Evolutionary conservation across 2,797 vertebrate genomes (phyloP), one percentile per base, ranked within the genome.

Genomic region (Luscinia luscinia): DNA sequence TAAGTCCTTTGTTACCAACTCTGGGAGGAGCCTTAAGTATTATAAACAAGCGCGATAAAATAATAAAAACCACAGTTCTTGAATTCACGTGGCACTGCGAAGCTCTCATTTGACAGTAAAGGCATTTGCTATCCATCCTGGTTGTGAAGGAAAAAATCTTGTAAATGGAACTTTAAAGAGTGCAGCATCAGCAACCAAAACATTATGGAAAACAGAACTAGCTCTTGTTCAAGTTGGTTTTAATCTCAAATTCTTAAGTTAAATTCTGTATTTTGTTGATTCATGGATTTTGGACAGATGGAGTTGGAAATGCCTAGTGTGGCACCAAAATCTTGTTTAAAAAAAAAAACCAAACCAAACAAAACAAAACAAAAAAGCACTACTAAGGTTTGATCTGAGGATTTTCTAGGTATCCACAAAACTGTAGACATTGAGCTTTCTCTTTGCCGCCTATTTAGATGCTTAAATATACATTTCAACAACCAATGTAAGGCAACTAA

Each of bases 1-100:
- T 84, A 92, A 95, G 73, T 64, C 74, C 72, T 69, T 79, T 74
- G 57, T 94, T 87, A 89, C 69, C 22, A 91, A 4, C 23, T 69
- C 58, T 81, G 69, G 84, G 87, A 92, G 79, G 79, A 85, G 36
- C 46, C 38, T 84, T 64, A 64, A 85, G 54, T 78, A 72, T 64
- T 92, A 64, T 74, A 86, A 93, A 87, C 59, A 93, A 91, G 49
- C 77, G 73, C 0, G 67, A 88, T 93, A 95, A 95, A 87, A 91
- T 90, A 88, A 66, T 69, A 77, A 87, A 93, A 95, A 52, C 63
- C 40, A 41, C 57, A 80, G 61, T 41, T 73, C 77, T 83, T 84
- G 34, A 82, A 87, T 69, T 80, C 76, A 51, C 30, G 36, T n/a
- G 63, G 54, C 22, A 43, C 30, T 36, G 19, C 68, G 59, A 84